phyloP scores from a whole-genome alignment of 2,113 vertebrate genomes.

The Gallinago media region DNA sequence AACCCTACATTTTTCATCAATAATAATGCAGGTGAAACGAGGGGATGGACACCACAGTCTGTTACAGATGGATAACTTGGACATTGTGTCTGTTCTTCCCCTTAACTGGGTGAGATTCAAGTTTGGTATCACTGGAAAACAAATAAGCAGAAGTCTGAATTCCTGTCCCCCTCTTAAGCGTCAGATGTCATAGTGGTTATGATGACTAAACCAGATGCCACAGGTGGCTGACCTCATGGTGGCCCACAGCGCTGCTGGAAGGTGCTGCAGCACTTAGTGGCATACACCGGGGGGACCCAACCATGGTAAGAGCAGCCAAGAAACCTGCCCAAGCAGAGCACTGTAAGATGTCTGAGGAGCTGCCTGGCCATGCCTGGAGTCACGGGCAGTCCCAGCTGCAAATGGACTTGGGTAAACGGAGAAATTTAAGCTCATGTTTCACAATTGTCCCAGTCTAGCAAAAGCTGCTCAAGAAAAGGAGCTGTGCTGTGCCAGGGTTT shows the following conservation, averaged over 20 bases:
- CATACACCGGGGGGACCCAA: not conserved
- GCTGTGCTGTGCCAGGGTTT: not conserved
- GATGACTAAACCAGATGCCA: not conserved
- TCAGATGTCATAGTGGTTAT: not conserved
- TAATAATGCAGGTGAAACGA: not conserved
- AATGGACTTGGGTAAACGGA: not conserved
- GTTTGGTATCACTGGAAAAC: not conserved
- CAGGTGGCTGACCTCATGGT: not conserved
- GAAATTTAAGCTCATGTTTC: not conserved
- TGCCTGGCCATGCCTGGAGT: not conserved
- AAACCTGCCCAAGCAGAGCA: not conserved
- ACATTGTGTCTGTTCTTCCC: not conserved
- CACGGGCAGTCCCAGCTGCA: not conserved
- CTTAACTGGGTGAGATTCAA: not conserved
- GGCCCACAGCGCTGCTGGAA: not conserved
- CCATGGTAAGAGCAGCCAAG: not conserved
- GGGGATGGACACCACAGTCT: not conserved
- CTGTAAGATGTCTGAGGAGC: not conserved
- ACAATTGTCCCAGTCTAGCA: not conserved
- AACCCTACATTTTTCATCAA: not conserved
- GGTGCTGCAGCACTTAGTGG: not conserved
- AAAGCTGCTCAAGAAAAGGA: not conserved
- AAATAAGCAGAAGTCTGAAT: not conserved
- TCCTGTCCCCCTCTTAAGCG: not conserved
- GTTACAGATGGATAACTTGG: not conserved